These are phyloP conservation scores for Andrena camellia DNA, from an alignment of 2,888 invertebrate species.

Conservation along the genomic window DNA sequence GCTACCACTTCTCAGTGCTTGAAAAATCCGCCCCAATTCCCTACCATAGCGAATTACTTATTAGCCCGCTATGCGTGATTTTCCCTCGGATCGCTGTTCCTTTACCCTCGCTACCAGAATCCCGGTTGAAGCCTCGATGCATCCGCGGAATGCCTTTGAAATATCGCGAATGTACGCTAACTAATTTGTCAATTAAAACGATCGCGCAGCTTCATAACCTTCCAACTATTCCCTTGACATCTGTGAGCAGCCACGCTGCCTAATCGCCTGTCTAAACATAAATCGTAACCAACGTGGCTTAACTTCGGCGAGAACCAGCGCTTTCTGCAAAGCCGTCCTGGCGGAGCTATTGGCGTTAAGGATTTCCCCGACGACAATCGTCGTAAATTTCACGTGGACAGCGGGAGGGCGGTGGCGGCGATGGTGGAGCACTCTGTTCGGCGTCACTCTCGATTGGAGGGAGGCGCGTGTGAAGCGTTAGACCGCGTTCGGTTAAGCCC, in stretches of 20 bases:
- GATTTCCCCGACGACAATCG: conserved; percentile 33
- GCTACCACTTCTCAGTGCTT: background rate
- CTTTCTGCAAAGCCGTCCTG: conserved; percentile 7
- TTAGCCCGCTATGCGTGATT: background rate
- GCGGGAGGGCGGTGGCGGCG: background rate
- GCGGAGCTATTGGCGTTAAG: conserved; percentile 19
- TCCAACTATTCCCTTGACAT: background rate
- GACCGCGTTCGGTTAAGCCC: conserved; percentile 40
- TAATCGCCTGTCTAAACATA: conserved; percentile 7
- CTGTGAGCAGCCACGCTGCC: background rate
- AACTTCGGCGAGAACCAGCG: conserved; percentile 20
- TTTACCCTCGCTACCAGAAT: conserved; percentile 11
- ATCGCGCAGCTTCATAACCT: background rate
- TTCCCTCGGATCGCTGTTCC: background rate
- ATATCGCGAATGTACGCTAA: conserved; percentile 9
- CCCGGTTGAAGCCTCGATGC: background rate
- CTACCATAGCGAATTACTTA: background rate
- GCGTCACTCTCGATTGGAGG: conserved; percentile 25
- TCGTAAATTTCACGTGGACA: conserved; percentile 39
- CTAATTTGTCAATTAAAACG: background rate
- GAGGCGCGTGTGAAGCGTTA: background rate
- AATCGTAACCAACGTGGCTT: conserved; percentile 1
- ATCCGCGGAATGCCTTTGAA: conserved; percentile 8
- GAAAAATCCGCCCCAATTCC: conserved; percentile 33
- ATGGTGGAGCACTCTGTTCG: conserved; percentile 18